Evolutionary conservation across 2,888 invertebrate genomes (phyloP), one percentile per base, ranked within the genome.

Genomic region (Polylopha cassiicola): DNA sequence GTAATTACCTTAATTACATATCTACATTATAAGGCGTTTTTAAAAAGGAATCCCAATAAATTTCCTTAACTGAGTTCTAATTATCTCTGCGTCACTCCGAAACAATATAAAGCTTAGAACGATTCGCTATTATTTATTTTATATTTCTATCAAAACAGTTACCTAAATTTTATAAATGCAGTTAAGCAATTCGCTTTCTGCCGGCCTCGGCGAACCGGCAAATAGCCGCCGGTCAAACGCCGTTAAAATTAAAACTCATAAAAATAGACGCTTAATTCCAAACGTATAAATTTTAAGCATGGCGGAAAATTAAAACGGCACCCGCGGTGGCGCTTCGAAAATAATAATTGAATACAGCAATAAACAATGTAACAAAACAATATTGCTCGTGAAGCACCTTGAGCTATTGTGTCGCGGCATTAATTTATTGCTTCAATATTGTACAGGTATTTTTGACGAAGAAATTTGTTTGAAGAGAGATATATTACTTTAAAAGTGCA

Each of bases 301-400:
- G 50, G 65, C 73, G 69, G 71, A 65, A 73, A 75, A 75, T 75
- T 75, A 73, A 73, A 75, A 63, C 50, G 54, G 54, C 58, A 46
- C 70, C 70, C 64, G 61, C 50, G 50, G 68, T 57, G 39, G 52
- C 50, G 48, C 46, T 53, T 53, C 53, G 55, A 60, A 60, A 68
- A 60, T 58, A 61, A 61, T 62, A 62, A 65, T 61, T 63, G 54
- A 61, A 62, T 59, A 57, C 56, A 56, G 53, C 55, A 47, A 58
- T 53, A 69, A 64, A 64, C 60, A 64, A 65, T 54, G 48, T 53
- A 55, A 61, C 64, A 65, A 61, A 51, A 65, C 63, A 63, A 61
- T 59, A 58, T 57, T 53, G 48, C 49, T 47, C 43, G 39, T 61
- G 52, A 62, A 62, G 46, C 51, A 54, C 50, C 53, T 50, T 43